phyloP scores from a whole-genome alignment of 2,888 invertebrate species.

The Epirrita christyi region DNA sequence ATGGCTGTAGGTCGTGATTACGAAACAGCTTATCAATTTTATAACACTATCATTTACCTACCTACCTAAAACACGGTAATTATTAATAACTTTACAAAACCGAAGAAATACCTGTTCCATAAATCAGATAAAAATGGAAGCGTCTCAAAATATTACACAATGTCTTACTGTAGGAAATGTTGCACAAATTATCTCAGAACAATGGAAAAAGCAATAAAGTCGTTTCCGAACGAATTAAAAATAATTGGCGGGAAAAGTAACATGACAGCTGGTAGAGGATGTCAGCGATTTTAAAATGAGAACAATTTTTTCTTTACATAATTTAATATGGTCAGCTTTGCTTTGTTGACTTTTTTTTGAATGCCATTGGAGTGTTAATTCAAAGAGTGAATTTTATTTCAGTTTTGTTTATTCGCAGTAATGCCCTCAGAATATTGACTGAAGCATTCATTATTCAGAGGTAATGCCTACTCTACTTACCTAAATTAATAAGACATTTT shows the following conservation, averaged over 20 bases:
- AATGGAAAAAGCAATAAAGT: slow-evolving; percentile 25
- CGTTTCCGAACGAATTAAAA: slow-evolving; percentile 24
- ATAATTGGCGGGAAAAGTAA: slow-evolving; percentile 25
- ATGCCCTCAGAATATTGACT: too few species aligned
- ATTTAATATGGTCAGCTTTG: too few species aligned
- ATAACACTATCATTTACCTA: too few species aligned
- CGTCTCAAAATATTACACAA: slow-evolving; percentile 27
- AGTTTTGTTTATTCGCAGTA: too few species aligned
- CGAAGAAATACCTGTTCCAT: slow-evolving; percentile 10
- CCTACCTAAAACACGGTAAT: slow-evolving; percentile 16
- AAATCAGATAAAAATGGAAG: slow-evolving; percentile 24
- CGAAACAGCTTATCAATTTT: slow-evolving; percentile 8
- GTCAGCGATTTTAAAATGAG: slow-evolving; percentile 28
- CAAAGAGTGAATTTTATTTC: too few species aligned
- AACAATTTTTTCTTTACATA: too few species aligned
- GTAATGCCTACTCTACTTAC: background rate
- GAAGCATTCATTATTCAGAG: too few species aligned
- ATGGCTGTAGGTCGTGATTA: too few species aligned
- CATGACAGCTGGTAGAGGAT: slow-evolving; percentile 26
- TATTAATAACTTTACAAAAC: slow-evolving; percentile 17
- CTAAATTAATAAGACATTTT: slow-evolving; percentile 8
- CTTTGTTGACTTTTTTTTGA: too few species aligned
- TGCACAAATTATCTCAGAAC: slow-evolving; percentile 23
- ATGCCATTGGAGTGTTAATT: too few species aligned
- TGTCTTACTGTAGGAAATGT: slow-evolving; percentile 12